Base-by-base conservation (phyloP, 1,140 invertebrate species). In the Ctenoplectra terminalis region DNA sequence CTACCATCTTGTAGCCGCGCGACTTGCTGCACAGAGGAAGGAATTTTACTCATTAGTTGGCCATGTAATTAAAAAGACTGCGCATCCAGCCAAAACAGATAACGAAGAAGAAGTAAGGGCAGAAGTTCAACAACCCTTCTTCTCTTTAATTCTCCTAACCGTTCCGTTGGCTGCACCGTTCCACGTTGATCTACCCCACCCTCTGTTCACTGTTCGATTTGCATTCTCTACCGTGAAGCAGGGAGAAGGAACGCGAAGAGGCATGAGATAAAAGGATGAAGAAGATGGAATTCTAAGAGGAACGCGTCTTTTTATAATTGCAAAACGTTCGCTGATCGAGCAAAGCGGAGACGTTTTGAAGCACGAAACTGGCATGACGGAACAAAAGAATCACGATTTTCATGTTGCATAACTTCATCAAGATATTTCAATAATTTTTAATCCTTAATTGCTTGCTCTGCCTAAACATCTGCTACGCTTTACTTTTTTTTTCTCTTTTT, bases 21-120 rank as follows among this genome's bases (percentile, higher is more conserved):
- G 84, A 83, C 75, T 77, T 31, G 31, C 56, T 23, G 43, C 66
- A 58, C 64, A 90, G 86, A 89, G 86, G 82, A 90, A 92, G 87
- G 88, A 92, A 92, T 92, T 90, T 87, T 82, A 83, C 90, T 91
- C 89, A 89, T 91, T 91, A 92, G 89, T 90, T 91, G 90, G 89
- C 90, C 87, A 85, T 88, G 91, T 91, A 92, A 92, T 93, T 92
- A 93, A 93, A 93, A 93, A 92, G 89, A 86, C 83, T 90, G 90
- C 88, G 89, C 90, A 85, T 87, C 90, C 88, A 86, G 85, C 89
- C 89, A 90, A 91, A 88, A 90, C 89, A 91, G 90, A 91, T 92
- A 93, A 93, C 90, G 87, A 90, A 90, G 82, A 90, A 88, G 83
- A 83, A 86, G 78, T 69, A 73, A 37, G 67, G 83, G 82, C 82